These are phyloP conservation scores for Euleptes europaea DNA, from an alignment of 2,113 vertebrate species.

Conservation along the genomic window DNA sequence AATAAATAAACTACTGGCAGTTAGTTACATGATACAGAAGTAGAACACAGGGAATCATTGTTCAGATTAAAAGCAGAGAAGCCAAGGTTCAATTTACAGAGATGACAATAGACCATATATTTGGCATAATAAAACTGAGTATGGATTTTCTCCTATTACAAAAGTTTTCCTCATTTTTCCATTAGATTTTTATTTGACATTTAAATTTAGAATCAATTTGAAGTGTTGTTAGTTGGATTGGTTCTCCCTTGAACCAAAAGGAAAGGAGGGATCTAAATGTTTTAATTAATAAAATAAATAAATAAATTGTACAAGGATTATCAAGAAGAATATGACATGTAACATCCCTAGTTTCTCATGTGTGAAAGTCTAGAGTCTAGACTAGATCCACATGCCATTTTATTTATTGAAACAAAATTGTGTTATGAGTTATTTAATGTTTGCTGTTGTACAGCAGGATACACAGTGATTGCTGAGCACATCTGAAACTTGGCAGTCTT, in stretches of 20 bases:
- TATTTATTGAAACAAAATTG: background rate
- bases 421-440: conserved; percentile 9
- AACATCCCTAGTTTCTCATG: background rate
- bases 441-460: background rate
- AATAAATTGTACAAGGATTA: background rate
- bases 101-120: background rate
- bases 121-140: background rate
- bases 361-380: background rate
- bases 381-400: background rate
- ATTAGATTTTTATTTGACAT: background rate
- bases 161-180: background rate
- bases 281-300: background rate
- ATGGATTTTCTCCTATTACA: background rate
- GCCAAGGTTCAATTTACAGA: background rate
- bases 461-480: conserved; percentile 4
- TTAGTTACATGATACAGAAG: background rate
- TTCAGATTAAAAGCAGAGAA: background rate
- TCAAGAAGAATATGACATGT: background rate
- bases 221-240: background rate
- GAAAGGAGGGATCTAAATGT: no score
- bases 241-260: no score
- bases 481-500: background rate
- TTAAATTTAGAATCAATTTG: background rate
- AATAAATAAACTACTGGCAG: background rate
- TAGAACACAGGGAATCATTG: background rate